These are phyloP conservation scores for Apoda limacodes DNA, from an alignment of 2,888 invertebrate species.

Conservation along the genomic window DNA sequence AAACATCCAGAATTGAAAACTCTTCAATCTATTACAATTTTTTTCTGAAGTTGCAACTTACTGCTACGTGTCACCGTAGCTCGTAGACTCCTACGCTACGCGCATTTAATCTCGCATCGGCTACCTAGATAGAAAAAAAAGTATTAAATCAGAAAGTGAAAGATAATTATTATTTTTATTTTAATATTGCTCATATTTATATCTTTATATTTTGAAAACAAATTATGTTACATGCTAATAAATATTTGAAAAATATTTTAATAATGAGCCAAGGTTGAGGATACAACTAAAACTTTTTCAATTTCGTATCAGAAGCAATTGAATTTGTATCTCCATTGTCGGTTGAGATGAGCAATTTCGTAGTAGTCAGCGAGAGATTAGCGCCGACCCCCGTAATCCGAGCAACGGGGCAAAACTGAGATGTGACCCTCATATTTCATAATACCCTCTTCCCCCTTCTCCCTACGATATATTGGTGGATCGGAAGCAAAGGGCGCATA, in stretches of 20 bases:
- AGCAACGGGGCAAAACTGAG: conserved; percentile 9
- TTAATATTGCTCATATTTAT: not conserved
- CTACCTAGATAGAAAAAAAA: too few relatives aligned
- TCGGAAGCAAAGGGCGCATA: too few relatives aligned
- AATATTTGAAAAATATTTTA: not conserved
- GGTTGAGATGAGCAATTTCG: conserved; percentile 22
- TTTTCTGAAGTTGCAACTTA: too few relatives aligned
- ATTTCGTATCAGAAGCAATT: conserved; percentile 11
- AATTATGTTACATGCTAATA: not conserved
- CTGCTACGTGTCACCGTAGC: too few relatives aligned
- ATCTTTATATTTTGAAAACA: not conserved
- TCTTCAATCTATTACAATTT: too few relatives aligned
- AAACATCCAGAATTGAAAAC: too few relatives aligned
- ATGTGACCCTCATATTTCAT: not conserved
- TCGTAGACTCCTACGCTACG: too few relatives aligned
- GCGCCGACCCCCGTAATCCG: conserved; percentile 19
- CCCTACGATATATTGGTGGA: not conserved
- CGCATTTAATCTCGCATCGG: too few relatives aligned
- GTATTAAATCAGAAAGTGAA: too few relatives aligned
- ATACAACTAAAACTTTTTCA: conserved; percentile 11
- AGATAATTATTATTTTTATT: too few relatives aligned
- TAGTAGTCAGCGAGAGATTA: conserved; percentile 22
- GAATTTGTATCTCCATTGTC: conserved; percentile 17
- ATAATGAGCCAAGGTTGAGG: not conserved
- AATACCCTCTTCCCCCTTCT: not conserved